phyloP scores from a whole-genome alignment of 1,140 invertebrate species.

The Lasaia peninsularis region DNA sequence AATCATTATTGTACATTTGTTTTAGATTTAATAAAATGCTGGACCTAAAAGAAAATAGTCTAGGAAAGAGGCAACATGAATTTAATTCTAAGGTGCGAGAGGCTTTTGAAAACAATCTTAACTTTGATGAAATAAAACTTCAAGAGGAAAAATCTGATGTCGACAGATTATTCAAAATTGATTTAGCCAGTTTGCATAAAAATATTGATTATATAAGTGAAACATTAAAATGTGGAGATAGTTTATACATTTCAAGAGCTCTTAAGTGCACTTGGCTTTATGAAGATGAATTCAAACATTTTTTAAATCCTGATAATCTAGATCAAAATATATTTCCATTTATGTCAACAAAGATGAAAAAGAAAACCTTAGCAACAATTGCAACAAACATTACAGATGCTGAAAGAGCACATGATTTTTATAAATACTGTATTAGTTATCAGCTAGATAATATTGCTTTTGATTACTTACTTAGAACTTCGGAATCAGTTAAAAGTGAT shows the following conservation, averaged over 20 bases:
- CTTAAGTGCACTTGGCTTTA: conserved; percentile 21
- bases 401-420: conserved; percentile 27
- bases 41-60: conserved; percentile 21
- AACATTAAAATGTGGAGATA: conserved; percentile 34
- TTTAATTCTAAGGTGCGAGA: conserved; percentile 25
- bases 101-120: conserved; percentile 19
- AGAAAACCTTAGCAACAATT: conserved; percentile 30
- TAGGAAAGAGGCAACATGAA: conserved; percentile 26
- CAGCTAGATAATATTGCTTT: conserved; percentile 23
- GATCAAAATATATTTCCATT: conserved; percentile 32
- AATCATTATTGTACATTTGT: neutral
- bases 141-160: conserved; percentile 29
- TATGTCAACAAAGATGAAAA: conserved; percentile 37
- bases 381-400: conserved; percentile 25
- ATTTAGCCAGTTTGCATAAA: conserved; percentile 32
- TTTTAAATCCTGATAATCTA: conserved; percentile 27
- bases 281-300: conserved; percentile 14
- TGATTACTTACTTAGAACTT: conserved; percentile 28
- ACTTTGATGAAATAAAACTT: conserved; percentile 26
- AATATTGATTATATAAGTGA: conserved; percentile 31
- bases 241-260: conserved; percentile 32
- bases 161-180: conserved; percentile 37
- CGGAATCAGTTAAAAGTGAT: conserved; percentile 28
- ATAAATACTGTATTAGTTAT: conserved; percentile 28
- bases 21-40: conserved; percentile 25